A percentile compares a stretch with the other conserved stretches of the same genome.
These are phyloP conservation scores for Eumerus sabulonum DNA, from an alignment of 2,888 invertebrate species.

Conservation along the genomic window DNA sequence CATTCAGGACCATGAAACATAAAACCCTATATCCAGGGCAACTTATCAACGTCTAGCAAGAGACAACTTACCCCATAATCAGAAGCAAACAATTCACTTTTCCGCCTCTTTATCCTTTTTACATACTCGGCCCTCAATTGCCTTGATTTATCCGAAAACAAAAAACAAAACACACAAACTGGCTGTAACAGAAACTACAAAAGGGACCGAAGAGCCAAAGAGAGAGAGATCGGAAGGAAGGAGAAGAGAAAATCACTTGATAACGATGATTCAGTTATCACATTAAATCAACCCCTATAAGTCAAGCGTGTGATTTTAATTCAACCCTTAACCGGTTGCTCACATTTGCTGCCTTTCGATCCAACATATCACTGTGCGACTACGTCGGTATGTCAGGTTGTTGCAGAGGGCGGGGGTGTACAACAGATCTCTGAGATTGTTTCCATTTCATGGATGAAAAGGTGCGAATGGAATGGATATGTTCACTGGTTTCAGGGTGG, in stretches of 20 bases:
- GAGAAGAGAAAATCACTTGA: conserved; percentile 61
- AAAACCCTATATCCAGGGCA: no score
- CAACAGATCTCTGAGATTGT: conserved; percentile 56
- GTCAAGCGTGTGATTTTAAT: conserved; percentile 69
- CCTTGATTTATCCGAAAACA: conserved; percentile 4
- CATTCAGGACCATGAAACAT: no score
- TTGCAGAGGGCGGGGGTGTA: background rate
- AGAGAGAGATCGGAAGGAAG: conserved; percentile 7
- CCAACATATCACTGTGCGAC: background rate
- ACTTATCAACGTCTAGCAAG: no score
- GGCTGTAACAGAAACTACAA: no score
- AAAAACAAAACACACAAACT: background rate
- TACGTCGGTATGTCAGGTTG: conserved; percentile 9
- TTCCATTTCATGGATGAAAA: conserved; percentile 67
- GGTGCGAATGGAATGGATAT: conserved; percentile 68
- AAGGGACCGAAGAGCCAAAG: no score
- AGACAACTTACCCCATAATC: no score
- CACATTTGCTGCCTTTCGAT: conserved; percentile 61
- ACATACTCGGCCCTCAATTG: conserved; percentile 3
- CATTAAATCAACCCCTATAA: conserved; percentile 68
- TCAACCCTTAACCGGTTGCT: conserved; percentile 69
- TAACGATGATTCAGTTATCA: conserved; percentile 69
- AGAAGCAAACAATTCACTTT: no score
- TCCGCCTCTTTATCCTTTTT: no score
- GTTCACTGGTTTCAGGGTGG: conserved; percentile 59